phyloP scores from a whole-genome alignment of 2,888 invertebrate species.

The Aphrophora alni region DNA sequence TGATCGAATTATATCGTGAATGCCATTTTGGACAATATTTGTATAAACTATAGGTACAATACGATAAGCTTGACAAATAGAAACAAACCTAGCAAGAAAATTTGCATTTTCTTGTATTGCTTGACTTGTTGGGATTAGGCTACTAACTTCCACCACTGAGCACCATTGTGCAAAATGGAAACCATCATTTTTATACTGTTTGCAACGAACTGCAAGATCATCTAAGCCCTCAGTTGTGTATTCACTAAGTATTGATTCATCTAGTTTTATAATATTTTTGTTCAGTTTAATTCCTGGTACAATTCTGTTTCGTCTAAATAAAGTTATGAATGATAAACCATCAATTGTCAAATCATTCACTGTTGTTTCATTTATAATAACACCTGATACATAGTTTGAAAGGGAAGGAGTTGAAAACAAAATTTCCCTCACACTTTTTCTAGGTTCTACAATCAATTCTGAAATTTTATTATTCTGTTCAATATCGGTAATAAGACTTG shows the following conservation, averaged over 20 bases:
- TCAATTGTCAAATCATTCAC: slow-evolving; percentile 68
- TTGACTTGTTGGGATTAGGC: slow-evolving; percentile 63
- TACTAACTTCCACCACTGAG: slow-evolving; percentile 64
- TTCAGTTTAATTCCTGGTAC: slow-evolving; percentile 70
- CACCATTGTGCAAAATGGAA: slow-evolving; percentile 72
- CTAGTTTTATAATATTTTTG: slow-evolving; percentile 67
- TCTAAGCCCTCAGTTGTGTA: slow-evolving; percentile 70
- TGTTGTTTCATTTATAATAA: slow-evolving; percentile 72
- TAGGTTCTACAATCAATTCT: slow-evolving; percentile 59
- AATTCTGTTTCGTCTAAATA: slow-evolving; percentile 61
- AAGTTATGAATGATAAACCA: slow-evolving; percentile 62
- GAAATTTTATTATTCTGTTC: slow-evolving; percentile 58
- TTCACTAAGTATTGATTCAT: slow-evolving; percentile 67
- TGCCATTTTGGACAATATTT: slow-evolving; percentile 64
- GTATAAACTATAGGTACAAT: slow-evolving; percentile 75
- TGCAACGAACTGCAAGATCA: slow-evolving; percentile 64
- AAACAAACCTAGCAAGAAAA: slow-evolving; percentile 68
- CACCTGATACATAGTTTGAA: slow-evolving; percentile 66
- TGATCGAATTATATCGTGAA: slow-evolving; percentile 65
- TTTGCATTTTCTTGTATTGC: slow-evolving; percentile 67
- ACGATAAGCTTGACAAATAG: slow-evolving; percentile 65
- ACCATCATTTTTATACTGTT: slow-evolving; percentile 67
- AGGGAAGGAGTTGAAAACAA: slow-evolving; percentile 61
- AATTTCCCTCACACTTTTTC: slow-evolving; percentile 65
- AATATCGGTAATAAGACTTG: slow-evolving; percentile 63